Percentiles rank a stretch among this genome's conserved stretches.
phyloP scores from a whole-genome alignment of 1,140 invertebrate genomes.

The Formica selysi region DNA sequence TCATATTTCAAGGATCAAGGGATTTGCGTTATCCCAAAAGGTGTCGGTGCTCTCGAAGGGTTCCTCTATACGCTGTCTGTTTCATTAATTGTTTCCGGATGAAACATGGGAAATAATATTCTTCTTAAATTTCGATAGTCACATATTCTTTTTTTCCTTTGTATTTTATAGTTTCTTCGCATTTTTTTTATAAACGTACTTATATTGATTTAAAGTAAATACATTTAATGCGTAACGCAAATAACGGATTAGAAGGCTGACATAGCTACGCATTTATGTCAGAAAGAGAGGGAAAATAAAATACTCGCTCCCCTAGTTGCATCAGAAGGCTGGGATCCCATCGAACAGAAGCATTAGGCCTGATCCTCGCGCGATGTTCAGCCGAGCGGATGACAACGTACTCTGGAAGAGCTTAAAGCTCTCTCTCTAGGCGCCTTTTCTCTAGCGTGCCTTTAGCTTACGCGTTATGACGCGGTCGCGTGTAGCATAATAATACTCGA shows the following conservation, averaged over 20 bases:
- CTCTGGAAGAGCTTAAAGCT: constrained; percentile 84
- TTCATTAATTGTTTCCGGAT: constrained; percentile 23
- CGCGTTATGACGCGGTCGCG: constrained; percentile 39
- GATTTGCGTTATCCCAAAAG: constrained; percentile 67
- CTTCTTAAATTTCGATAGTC: not conserved
- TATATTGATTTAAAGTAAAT: not conserved
- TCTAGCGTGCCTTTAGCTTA: constrained; percentile 63
- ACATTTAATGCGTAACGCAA: constrained; percentile 24
- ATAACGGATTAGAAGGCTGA: constrained; percentile 26
- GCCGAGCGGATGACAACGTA: constrained; percentile 86
- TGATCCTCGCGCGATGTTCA: constrained; percentile 86
- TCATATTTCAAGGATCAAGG: constrained; percentile 77
- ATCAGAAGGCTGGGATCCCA: constrained; percentile 80
- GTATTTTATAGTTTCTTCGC: not conserved
- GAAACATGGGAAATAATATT: constrained; percentile 24
- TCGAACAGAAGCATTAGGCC: constrained; percentile 86
- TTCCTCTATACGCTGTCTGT: constrained; percentile 5
- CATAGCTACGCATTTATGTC: constrained; percentile 3
- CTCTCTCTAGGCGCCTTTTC: constrained; percentile 71
- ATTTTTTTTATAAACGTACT: not conserved
- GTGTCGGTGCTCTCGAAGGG: constrained; percentile 61
- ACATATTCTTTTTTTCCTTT: not conserved
- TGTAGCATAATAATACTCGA: constrained; percentile 58
- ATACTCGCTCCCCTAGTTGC: constrained; percentile 66
- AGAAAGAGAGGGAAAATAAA: constrained; percentile 51